Evolutionary conservation across 2,797 vertebrate species (phyloP).

Genomic region (Aulostomus chinensis): DNA sequence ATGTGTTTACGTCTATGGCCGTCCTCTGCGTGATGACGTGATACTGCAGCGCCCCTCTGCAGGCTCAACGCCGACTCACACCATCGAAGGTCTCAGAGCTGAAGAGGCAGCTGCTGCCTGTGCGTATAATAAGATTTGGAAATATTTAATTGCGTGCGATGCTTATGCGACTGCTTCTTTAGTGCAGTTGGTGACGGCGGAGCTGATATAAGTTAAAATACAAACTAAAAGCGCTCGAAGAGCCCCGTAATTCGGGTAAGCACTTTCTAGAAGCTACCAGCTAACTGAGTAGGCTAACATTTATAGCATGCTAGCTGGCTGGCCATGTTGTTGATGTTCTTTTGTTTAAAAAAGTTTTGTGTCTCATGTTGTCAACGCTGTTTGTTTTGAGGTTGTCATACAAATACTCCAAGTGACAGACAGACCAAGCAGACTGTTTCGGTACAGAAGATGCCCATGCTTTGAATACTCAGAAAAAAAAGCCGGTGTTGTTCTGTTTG

Average conservation of each 20-base stretch:
- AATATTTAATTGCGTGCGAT: background rate
- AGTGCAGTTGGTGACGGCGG: background rate
- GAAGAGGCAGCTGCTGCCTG: slow-evolving; percentile 17
- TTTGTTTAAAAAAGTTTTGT: slow-evolving; percentile 45
- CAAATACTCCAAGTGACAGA: background rate
- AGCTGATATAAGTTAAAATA: background rate
- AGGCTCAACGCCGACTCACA: slow-evolving; percentile 45
- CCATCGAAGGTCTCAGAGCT: background rate
- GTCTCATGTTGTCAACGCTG: accelerated
- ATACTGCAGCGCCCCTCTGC: slow-evolving; percentile 7
- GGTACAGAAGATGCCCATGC: too few relatives aligned
- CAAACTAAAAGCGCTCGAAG: background rate
- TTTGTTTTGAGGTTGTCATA: accelerated
- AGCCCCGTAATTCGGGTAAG: slow-evolving; percentile 52
- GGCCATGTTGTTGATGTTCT: slow-evolving; percentile 52
- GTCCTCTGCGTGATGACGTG: slow-evolving; percentile 57
- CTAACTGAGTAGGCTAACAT: slow-evolving; percentile 30
- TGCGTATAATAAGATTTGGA: slow-evolving; percentile 1
- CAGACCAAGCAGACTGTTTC: too few relatives aligned
- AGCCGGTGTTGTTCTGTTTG: slow-evolving; percentile 34
- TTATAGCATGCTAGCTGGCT: slow-evolving; percentile 52
- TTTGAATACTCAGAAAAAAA: background rate
- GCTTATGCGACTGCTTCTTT: background rate
- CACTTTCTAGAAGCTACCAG: slow-evolving; percentile 22
- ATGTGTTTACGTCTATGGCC: slow-evolving; percentile 7